Conservation (phyloP, 2,888 invertebrate genomes). For the Apotomis capreana region DNA sequence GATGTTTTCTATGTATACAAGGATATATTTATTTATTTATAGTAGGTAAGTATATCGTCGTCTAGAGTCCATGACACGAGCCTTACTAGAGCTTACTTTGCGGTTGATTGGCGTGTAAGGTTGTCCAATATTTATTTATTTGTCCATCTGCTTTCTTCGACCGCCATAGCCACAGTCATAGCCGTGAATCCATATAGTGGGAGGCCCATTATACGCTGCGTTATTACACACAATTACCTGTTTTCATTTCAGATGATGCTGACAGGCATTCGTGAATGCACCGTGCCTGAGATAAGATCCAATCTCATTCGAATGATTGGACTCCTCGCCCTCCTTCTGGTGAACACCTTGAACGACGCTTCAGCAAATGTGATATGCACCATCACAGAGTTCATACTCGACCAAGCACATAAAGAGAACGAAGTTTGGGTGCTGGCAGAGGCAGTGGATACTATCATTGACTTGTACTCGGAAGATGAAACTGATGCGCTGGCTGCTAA, state of each 20-base stretch:
- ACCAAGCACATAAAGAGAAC: conserved; percentile 83
- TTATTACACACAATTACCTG: background rate
- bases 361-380: conserved; percentile 67
- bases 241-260: conserved; percentile 75
- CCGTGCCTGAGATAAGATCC: conserved; percentile 81
- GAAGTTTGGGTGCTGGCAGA: conserved; percentile 90
- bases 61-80: no score
- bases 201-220: no score
- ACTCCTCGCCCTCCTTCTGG: conserved; percentile 78
- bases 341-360: conserved; percentile 67
- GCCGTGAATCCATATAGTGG: no score
- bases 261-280: conserved; percentile 79
- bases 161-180: no score
- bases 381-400: conserved; percentile 85
- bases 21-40: no score
- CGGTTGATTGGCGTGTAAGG: no score
- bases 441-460: conserved; percentile 89
- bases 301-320: conserved; percentile 85
- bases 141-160: no score
- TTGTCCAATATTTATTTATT: no score
- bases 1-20: no score
- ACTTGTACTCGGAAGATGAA: conserved; percentile 90
- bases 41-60: no score
- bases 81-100: no score
- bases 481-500: conserved; percentile 86